Conservation (phyloP, 2,888 invertebrate genomes). For the Drymonia ruficornis region DNA sequence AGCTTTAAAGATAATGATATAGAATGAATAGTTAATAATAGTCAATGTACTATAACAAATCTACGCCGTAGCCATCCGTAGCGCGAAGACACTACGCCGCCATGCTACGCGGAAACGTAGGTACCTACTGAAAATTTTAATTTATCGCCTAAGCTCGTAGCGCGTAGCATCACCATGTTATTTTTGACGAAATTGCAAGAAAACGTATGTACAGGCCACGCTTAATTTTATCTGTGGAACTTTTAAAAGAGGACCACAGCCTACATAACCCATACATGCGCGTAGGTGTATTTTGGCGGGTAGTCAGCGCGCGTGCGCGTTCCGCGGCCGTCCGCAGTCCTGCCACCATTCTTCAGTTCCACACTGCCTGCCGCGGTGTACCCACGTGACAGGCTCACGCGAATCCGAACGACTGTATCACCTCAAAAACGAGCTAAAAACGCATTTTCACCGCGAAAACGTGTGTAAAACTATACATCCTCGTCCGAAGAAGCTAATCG, state of each 20-base stretch:
- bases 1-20: no score
- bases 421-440: slow-evolving; percentile 64
- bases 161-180: not conserved
- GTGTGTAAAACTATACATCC: slow-evolving; percentile 45
- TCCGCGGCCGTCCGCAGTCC: slow-evolving; percentile 76
- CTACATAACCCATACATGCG: slow-evolving; percentile 74
- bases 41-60: not conserved
- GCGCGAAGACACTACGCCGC: slow-evolving; percentile 31
- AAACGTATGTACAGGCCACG: not conserved
- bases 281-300: slow-evolving; percentile 83
- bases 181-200: not conserved
- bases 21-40: no score
- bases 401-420: slow-evolving; percentile 55
- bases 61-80: slow-evolving; percentile 59
- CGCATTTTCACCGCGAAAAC: slow-evolving; percentile 43
- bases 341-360: slow-evolving; percentile 83
- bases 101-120: slow-evolving; percentile 9
- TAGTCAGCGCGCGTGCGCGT: slow-evolving; percentile 70
- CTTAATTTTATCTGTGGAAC: slow-evolving; percentile 57
- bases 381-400: slow-evolving; percentile 50
- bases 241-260: slow-evolving; percentile 60
- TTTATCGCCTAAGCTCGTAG: not conserved
- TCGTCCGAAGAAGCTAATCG: slow-evolving; percentile 31
- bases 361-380: slow-evolving; percentile 55
- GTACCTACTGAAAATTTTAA: not conserved